A percentile compares a stretch with the other conserved stretches of the same genome.
Conservation (phyloP, 2,888 invertebrate genomes). For the Lasioglossum oenotherae region DNA sequence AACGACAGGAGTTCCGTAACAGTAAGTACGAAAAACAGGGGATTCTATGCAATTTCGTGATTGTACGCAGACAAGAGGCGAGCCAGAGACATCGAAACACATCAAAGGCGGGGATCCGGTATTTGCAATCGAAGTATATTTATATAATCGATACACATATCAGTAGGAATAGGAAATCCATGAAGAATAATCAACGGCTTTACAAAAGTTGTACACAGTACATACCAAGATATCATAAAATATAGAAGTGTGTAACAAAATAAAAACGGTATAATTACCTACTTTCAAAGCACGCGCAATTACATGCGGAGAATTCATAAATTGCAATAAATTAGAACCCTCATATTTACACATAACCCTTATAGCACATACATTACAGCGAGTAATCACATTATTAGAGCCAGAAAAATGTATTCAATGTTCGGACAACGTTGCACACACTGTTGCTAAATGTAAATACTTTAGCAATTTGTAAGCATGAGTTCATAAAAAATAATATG, state of each 20-base stretch:
- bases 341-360: not conserved
- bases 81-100: constrained; percentile 18
- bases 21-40: not conserved
- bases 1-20: not conserved
- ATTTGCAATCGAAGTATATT: not conserved
- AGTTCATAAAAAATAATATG: not conserved
- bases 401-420: not conserved
- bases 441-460: not conserved
- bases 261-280: not conserved
- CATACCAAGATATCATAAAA: not conserved
- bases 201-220: not conserved
- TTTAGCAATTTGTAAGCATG: not conserved
- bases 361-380: not conserved
- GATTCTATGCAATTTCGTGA: constrained; percentile 8
- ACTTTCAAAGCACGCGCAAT: not conserved
- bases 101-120: constrained; percentile 36
- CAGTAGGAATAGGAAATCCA: accelerated
- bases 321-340: not conserved
- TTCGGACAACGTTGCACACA: not conserved
- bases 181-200: not conserved
- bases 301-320: not conserved
- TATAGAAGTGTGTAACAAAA: not conserved
- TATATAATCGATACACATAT: not conserved
- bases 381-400: not conserved
- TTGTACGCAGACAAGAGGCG: not conserved